These are phyloP conservation scores for Porites australiensis DNA, from an alignment of 64 coral and sea anemone genomes.

Conservation along the genomic window DNA sequence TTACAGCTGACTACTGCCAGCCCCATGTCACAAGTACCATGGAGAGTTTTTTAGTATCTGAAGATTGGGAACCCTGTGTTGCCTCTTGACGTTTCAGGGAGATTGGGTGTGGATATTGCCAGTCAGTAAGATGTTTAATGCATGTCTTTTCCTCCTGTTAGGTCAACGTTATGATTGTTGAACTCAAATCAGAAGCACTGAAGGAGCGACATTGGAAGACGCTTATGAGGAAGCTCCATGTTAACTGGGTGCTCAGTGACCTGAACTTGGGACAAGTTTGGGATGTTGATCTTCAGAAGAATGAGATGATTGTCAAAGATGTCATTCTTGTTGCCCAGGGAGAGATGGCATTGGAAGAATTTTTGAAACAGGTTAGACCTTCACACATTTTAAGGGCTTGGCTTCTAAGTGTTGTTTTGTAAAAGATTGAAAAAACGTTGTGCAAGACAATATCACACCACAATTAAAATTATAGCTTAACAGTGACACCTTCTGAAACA, in stretches of 20 bases:
- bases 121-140: neutral
- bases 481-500: no score
- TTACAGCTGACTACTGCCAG: no score
- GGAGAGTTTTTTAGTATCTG: no score
- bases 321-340: constrained; percentile 97
- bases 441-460: no score
- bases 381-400: no score
- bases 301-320: constrained; percentile 92
- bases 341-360: constrained; percentile 99
- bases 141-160: neutral
- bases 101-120: no score
- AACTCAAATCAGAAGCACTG: constrained; percentile 96
- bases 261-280: constrained; percentile 92
- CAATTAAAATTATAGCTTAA: no score
- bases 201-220: constrained; percentile 99
- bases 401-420: no score
- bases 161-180: constrained; percentile 96
- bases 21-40: no score
- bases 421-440: no score
- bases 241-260: constrained; percentile 95
- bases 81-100: no score
- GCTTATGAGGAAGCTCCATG: constrained; percentile 93
- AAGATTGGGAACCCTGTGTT: no score
- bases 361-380: constrained; percentile 92
- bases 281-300: constrained; percentile 97